Evolutionary conservation across 1,140 invertebrate genomes (phyloP).

Genomic region (Achatina immaculata): DNA sequence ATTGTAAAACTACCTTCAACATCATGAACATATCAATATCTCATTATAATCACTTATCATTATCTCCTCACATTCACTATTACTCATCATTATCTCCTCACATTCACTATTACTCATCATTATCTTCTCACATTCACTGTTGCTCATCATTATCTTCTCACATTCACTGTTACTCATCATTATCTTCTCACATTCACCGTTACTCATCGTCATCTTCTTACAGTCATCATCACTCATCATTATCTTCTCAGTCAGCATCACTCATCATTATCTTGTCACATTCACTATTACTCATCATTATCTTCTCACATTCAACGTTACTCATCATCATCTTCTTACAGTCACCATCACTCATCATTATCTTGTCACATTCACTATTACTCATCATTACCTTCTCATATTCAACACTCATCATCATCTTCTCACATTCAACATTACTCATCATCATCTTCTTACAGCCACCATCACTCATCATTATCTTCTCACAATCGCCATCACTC

Average conservation of each 20-base stretch:
- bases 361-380: too few relatives aligned
- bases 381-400: too few relatives aligned
- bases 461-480: too few relatives aligned
- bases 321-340: background rate
- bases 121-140: too few relatives aligned
- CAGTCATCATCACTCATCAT: background rate
- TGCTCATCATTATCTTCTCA: too few relatives aligned
- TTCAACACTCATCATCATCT: too few relatives aligned
- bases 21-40: slow-evolving; percentile 4
- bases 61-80: background rate
- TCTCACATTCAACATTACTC: too few relatives aligned
- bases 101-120: slow-evolving; percentile 6
- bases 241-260: background rate
- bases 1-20: slow-evolving; percentile 20
- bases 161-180: too few relatives aligned
- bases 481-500: too few relatives aligned
- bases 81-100: slow-evolving; percentile 4
- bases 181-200: too few relatives aligned
- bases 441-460: too few relatives aligned
- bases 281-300: background rate
- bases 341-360: background rate
- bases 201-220: background rate
- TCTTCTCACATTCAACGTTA: background rate
- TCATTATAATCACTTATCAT: background rate
- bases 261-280: background rate